Evolutionary conservation across 2,797 vertebrate genomes (phyloP).

Genomic region (Adrianichthys oophorus): DNA sequence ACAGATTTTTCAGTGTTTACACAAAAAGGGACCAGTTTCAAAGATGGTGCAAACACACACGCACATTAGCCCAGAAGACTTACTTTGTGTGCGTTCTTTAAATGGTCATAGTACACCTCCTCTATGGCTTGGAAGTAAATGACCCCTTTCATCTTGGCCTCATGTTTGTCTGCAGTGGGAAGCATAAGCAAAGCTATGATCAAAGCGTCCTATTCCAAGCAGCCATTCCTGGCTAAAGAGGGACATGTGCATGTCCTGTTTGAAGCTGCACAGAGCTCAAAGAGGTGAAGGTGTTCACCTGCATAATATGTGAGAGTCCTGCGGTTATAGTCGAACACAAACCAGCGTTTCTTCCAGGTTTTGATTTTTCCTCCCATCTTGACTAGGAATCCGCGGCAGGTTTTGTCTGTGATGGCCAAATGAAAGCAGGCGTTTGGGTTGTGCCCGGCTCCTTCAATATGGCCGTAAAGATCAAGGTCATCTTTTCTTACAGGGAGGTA

Average conservation of each 20-base stretch:
- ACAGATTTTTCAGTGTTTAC: constrained; percentile 29
- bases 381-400: constrained; percentile 92
- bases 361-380: constrained; percentile 99
- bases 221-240: constrained; percentile 1
- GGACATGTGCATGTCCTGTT: constrained; percentile 1
- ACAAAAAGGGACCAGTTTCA: constrained; percentile 1
- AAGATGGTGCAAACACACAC: background rate
- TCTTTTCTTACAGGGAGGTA: constrained; percentile 92
- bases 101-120: constrained; percentile 98
- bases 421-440: constrained; percentile 93
- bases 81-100: constrained; percentile 98
- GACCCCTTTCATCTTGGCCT: constrained; percentile 98
- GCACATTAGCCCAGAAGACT: constrained; percentile 5
- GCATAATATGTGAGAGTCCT: constrained; percentile 93
- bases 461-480: constrained; percentile 90
- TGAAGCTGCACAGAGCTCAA: too few species aligned
- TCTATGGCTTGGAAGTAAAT: constrained; percentile 99
- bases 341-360: constrained; percentile 98
- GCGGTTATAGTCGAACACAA: constrained; percentile 95
- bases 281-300: constrained; percentile 68
- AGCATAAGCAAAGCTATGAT: constrained; percentile 41
- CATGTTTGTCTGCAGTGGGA: constrained; percentile 89
- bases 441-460: constrained; percentile 91
- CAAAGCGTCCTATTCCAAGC: constrained; percentile 21
- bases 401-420: constrained; percentile 92